These are phyloP conservation scores for Leuciscus waleckii DNA, from an alignment of 2,797 vertebrate species.

Conservation along the genomic window DNA sequence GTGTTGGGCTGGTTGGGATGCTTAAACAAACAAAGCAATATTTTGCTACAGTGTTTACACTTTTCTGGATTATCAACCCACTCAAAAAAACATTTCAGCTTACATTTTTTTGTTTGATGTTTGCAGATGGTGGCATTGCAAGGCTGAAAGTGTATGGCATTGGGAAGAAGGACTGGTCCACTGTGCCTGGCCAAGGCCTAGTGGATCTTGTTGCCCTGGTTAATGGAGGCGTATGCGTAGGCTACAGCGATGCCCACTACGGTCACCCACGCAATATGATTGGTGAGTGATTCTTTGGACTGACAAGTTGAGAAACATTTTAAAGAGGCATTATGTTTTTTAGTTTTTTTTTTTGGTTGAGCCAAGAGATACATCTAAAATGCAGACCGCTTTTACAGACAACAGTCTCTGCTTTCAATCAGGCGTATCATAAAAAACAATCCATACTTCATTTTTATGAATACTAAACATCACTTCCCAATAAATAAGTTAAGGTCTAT, in stretches of 20 bases:
- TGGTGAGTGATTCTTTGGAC: slow-evolving; percentile 68
- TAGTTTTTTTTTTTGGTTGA: background rate
- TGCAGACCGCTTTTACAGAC: background rate
- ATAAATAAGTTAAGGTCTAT: background rate
- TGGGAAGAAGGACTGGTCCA: slow-evolving; percentile 82
- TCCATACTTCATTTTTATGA: slow-evolving; percentile 8
- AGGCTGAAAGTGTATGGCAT: slow-evolving; percentile 83
- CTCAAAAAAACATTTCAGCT: background rate
- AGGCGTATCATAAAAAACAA: slow-evolving; percentile 46
- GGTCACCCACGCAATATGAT: slow-evolving; percentile 90
- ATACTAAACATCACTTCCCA: background rate
- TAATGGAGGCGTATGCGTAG: slow-evolving; percentile 85
- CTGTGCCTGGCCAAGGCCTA: slow-evolving; percentile 65
- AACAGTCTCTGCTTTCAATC: slow-evolving; percentile 4
- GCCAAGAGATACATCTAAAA: background rate
- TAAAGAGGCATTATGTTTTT: background rate
- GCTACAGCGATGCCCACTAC: slow-evolving; percentile 84
- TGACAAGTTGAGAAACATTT: background rate
- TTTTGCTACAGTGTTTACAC: background rate
- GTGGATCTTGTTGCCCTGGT: slow-evolving; percentile 80
- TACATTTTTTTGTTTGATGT: background rate
- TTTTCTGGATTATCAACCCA: background rate
- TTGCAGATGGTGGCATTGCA: slow-evolving; percentile 85
- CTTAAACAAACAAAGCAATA: background rate
- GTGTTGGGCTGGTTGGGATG: background rate